Evolutionary conservation across 2,888 invertebrate species (phyloP).

Genomic region (Zeuzera pyrina): DNA sequence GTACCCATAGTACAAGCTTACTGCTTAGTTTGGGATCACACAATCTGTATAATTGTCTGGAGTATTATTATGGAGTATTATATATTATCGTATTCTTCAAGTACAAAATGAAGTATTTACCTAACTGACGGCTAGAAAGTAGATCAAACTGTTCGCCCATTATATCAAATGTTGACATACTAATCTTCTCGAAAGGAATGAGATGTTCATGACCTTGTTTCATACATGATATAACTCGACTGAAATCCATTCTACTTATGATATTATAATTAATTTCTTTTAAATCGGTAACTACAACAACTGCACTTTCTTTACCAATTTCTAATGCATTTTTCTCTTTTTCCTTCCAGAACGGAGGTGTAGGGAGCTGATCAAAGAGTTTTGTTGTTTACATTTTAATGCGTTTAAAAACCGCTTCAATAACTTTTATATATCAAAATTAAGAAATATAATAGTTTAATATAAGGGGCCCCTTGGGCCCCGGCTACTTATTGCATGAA

Average conservation of each 20-base stretch:
- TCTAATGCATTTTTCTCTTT: constrained; percentile 18
- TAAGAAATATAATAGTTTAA: no score
- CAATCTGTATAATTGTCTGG: no score
- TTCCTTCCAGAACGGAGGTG: constrained; percentile 37
- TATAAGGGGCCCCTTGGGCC: no score
- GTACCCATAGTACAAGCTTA: no score
- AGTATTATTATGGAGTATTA: no score
- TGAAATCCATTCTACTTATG: constrained; percentile 32
- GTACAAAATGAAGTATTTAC: no score
- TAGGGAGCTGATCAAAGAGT: constrained; percentile 26
- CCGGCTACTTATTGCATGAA: no score
- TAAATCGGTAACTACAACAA: constrained; percentile 32
- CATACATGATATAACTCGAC: constrained; percentile 34
- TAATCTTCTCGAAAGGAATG: constrained; percentile 37
- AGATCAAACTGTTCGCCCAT: constrained; percentile 43
- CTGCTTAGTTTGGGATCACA: no score
- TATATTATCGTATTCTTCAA: no score
- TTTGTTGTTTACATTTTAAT: constrained; percentile 42
- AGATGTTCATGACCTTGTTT: constrained; percentile 26
- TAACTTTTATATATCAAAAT: no score
- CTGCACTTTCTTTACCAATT: constrained; percentile 19
- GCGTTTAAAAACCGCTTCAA: no score
- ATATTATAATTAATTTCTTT: constrained; percentile 33
- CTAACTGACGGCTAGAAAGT: constrained; percentile 25
- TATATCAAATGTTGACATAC: constrained; percentile 31